phyloP scores from a whole-genome alignment of 2,797 vertebrate species.

The Pseudomugil tenellus region DNA sequence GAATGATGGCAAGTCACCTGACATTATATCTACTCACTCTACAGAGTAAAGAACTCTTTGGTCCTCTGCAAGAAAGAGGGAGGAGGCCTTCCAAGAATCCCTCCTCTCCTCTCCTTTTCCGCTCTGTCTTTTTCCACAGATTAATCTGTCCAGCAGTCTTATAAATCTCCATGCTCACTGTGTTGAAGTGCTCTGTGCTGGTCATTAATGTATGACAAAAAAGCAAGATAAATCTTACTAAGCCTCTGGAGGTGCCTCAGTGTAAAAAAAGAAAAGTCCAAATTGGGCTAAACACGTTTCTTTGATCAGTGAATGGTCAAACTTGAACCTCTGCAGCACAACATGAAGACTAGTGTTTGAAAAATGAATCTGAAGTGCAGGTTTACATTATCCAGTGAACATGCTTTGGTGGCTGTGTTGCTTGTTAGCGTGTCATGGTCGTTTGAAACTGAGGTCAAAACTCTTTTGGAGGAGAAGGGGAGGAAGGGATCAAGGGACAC shows the following conservation, averaged over 20 bases:
- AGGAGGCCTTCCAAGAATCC: conserved; percentile 70
- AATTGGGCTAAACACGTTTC: conserved; percentile 23
- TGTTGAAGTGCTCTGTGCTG: conserved; percentile 60
- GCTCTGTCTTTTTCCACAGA: conserved; percentile 61
- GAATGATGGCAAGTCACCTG: conserved; percentile 49
- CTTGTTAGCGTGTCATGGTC: conserved; percentile 56
- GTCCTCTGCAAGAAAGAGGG: conserved; percentile 53
- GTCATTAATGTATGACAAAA: conserved; percentile 62
- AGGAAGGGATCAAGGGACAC: conserved; percentile 35
- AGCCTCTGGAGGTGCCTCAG: conserved; percentile 31
- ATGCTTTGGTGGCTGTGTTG: conserved; percentile 31
- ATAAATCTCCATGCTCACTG: conserved; percentile 64
- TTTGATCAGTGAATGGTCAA: conserved; percentile 34
- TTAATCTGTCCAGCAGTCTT: conserved; percentile 64
- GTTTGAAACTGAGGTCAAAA: conserved; percentile 61
- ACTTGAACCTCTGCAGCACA: conserved; percentile 25
- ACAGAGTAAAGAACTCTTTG: conserved; percentile 47
- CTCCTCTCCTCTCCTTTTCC: conserved; percentile 41
- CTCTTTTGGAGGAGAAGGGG: conserved; percentile 31
- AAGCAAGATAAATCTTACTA: conserved; percentile 51
- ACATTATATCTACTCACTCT: conserved; percentile 62
- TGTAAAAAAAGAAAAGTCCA: conserved; percentile 16
- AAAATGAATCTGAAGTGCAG: conserved; percentile 23
- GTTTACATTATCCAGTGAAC: conserved; percentile 36
- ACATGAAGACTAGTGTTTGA: conserved; percentile 1